These are phyloP conservation scores for Thaumatotibia leucotreta DNA, from an alignment of 1,140 invertebrate species.

Conservation along the genomic window DNA sequence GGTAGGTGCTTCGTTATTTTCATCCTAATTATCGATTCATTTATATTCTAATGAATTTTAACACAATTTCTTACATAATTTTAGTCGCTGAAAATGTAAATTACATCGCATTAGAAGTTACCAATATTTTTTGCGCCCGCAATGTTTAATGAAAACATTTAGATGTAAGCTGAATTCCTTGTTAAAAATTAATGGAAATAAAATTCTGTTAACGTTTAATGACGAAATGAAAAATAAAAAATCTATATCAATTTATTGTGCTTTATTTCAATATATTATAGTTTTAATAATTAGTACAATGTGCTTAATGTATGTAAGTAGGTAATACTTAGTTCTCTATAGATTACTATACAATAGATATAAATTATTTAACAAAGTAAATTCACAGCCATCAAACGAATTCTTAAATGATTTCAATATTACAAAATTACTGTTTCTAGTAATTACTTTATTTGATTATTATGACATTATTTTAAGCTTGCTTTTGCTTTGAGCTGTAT, in stretches of 20 bases:
- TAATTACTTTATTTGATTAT: background rate
- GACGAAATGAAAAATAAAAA: background rate
- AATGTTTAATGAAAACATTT: too few species aligned
- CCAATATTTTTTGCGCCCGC: too few species aligned
- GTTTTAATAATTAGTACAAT: background rate
- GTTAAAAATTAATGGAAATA: slow-evolving; percentile 3
- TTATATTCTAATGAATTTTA: too few species aligned
- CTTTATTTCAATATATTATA: slow-evolving; percentile 6
- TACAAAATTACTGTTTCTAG: background rate
- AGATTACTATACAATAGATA: background rate
- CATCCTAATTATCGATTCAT: too few species aligned
- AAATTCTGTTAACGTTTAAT: slow-evolving; percentile 8
- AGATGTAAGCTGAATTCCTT: too few species aligned
- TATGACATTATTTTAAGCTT: background rate
- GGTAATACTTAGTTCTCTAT: too few species aligned
- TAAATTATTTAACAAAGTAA: slow-evolving; percentile 24
- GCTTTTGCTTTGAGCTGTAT: too few species aligned
- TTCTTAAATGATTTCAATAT: background rate
- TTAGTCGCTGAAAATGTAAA: too few species aligned
- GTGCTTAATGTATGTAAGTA: too few species aligned
- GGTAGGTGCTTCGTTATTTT: too few species aligned
- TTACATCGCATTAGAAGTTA: too few species aligned
- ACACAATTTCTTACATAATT: too few species aligned
- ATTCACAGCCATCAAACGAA: slow-evolving; percentile 23
- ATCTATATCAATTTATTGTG: slow-evolving; percentile 19